Conservation (phyloP, 2,888 invertebrate genomes). For the Nephrotoma flavescens region DNA sequence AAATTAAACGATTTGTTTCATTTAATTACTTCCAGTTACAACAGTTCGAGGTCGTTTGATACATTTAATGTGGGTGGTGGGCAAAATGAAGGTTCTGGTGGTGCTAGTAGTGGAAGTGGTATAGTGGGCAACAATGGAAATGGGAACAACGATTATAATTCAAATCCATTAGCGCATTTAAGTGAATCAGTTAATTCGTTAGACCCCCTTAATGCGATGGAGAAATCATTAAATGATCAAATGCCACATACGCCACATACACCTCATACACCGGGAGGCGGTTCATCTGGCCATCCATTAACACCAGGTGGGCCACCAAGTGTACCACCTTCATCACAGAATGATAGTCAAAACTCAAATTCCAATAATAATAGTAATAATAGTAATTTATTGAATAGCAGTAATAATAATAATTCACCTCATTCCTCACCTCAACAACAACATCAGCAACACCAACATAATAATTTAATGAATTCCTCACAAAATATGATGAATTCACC, state of each 20-base stretch:
- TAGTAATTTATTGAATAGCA: slow-evolving; percentile 11
- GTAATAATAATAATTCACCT: slow-evolving; percentile 30
- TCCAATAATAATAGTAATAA: slow-evolving; percentile 15
- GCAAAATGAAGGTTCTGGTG: slow-evolving; percentile 8
- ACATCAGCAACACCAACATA: slow-evolving; percentile 21
- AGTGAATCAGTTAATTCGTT: slow-evolving; percentile 79
- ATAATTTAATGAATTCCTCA: slow-evolving; percentile 21
- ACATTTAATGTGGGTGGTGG: background rate
- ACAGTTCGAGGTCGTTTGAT: slow-evolving; percentile 15
- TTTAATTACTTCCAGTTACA: slow-evolving; percentile 12
- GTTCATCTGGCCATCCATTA: slow-evolving; percentile 54
- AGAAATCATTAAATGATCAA: slow-evolving; percentile 74
- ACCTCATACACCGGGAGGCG: slow-evolving; percentile 60
- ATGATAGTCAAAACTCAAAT: slow-evolving; percentile 22
- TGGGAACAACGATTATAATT: slow-evolving; percentile 24
- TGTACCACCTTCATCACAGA: slow-evolving; percentile 53
- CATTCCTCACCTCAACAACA: slow-evolving; percentile 23
- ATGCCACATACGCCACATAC: slow-evolving; percentile 74
- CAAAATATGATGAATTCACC: slow-evolving; percentile 17
- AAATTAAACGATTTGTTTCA: background rate
- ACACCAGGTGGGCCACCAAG: slow-evolving; percentile 68
- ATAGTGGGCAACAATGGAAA: slow-evolving; percentile 29
- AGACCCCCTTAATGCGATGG: slow-evolving; percentile 85
- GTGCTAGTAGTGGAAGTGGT: slow-evolving; percentile 4
- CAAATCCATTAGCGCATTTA: slow-evolving; percentile 64